phyloP scores from a whole-genome alignment of 1,140 invertebrate species.

The Ceratoteleas bidentatus region DNA sequence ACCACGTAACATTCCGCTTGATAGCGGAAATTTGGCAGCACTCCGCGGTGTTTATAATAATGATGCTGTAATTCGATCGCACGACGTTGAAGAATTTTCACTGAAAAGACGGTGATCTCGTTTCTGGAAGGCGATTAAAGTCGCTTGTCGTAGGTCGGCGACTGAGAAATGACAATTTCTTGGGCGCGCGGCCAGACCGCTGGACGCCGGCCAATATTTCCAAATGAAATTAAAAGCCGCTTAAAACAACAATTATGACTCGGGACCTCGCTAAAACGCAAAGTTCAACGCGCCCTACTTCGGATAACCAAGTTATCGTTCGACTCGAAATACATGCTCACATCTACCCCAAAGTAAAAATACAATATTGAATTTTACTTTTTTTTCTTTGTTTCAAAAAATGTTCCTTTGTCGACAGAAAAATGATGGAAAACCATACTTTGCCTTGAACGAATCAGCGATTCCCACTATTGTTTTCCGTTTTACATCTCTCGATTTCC shows the following conservation, averaged over 20 bases:
- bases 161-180: conserved; percentile 61
- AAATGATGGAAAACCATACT: too few relatives aligned
- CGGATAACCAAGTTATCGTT: background rate
- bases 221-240: conserved; percentile 58
- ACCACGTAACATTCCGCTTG: conserved; percentile 2
- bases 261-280: conserved; percentile 1
- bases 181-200: conserved; percentile 42
- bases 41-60: conserved; percentile 37
- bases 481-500: background rate
- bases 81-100: conserved; percentile 25
- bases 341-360: too few relatives aligned
- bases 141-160: conserved; percentile 56
- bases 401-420: too few relatives aligned
- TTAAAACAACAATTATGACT: conserved; percentile 52
- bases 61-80: conserved; percentile 45
- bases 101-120: conserved; percentile 32
- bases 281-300: conserved; percentile 45
- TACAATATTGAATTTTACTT: too few relatives aligned
- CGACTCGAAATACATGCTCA: too few relatives aligned
- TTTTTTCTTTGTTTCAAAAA: too few relatives aligned
- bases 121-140: conserved; percentile 53
- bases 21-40: conserved; percentile 29
- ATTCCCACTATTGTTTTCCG: background rate
- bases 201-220: conserved; percentile 55
- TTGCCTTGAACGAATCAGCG: too few relatives aligned